These are phyloP conservation scores for Campylomormyrus tamandua DNA, from an alignment of 2,113 vertebrate genomes.

Conservation along the genomic window DNA sequence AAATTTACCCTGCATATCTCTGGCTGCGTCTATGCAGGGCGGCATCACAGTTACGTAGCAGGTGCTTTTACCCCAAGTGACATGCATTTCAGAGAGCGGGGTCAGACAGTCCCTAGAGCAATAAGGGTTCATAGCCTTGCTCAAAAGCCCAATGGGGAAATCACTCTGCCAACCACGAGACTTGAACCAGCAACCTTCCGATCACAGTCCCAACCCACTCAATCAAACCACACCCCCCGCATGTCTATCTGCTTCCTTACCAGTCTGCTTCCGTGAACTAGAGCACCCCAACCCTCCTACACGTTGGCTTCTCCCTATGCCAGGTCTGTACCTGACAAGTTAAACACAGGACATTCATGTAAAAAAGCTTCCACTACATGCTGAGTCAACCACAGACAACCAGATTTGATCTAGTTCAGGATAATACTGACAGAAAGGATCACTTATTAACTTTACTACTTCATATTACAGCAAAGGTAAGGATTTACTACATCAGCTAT, in stretches of 20 bases:
- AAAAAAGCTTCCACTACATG: not conserved
- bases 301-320: not conserved
- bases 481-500: not conserved
- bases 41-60: not conserved
- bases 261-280: not conserved
- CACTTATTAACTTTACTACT: not conserved
- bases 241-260: not conserved
- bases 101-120: not conserved
- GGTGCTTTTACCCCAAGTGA: not conserved
- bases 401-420: not conserved
- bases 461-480: not conserved
- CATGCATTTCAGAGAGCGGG: not conserved
- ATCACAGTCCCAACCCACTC: not conserved
- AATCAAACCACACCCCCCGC: not conserved
- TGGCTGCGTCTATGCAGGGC: not conserved
- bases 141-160: not conserved
- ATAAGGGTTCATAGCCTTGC: not conserved
- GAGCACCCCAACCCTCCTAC: not conserved
- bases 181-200: not conserved
- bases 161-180: not conserved
- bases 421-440: not conserved
- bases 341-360: not conserved
- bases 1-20: not conserved
- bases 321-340: not conserved
- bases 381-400: not conserved